These are phyloP conservation scores for Merops nubicus DNA, from an alignment of 2,113 vertebrate genomes.

Conservation along the genomic window DNA sequence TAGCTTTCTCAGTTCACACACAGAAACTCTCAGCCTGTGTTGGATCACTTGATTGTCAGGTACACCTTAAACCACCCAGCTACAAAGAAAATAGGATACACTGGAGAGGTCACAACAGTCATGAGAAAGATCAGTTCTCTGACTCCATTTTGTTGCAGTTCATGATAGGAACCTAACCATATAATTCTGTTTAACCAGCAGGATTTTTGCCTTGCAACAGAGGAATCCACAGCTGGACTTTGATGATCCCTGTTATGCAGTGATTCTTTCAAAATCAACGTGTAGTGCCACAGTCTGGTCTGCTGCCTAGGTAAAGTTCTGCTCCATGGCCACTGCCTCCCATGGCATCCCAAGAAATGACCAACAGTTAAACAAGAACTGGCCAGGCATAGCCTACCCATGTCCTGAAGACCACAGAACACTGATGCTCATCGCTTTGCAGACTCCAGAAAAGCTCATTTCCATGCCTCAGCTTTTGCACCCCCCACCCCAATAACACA, in stretches of 20 bases:
- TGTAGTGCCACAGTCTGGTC: background rate
- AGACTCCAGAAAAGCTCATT: background rate
- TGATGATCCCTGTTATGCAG: background rate
- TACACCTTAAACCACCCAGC: background rate
- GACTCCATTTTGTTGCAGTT: background rate
- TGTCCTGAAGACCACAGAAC: fast-evolving
- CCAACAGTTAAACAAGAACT: background rate
- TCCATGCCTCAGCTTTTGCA: background rate
- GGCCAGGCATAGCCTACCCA: fast-evolving
- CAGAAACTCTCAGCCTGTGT: background rate
- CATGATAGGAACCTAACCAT: background rate
- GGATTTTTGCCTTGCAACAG: background rate
- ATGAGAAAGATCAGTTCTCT: background rate
- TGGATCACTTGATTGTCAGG: background rate
- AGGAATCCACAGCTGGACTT: background rate
- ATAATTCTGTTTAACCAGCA: background rate
- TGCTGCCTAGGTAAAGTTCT: background rate
- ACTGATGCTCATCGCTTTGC: background rate
- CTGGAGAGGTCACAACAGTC: background rate
- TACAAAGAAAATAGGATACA: background rate
- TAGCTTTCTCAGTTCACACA: background rate
- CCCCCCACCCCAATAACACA: background rate
- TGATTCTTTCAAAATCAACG: fast-evolving
- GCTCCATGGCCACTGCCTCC: background rate
- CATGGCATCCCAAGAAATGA: background rate